Evolutionary conservation across 2,797 vertebrate species (phyloP).

Genomic region (Poeciliopsis turneri): DNA sequence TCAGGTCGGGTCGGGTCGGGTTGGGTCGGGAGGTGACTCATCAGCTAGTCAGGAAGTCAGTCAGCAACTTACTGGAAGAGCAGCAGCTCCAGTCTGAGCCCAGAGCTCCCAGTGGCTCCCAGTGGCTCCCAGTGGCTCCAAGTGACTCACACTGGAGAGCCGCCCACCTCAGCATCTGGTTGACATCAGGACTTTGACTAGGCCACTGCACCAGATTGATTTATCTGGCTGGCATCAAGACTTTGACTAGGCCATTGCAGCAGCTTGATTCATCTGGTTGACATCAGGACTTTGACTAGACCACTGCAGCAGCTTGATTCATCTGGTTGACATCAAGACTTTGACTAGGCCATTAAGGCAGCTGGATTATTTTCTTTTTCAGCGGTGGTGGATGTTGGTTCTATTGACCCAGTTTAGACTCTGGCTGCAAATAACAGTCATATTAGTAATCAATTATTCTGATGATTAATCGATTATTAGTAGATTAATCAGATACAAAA

Average conservation of each 20-base stretch:
- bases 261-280: too few species aligned
- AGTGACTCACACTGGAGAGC: background rate
- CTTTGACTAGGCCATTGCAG: background rate
- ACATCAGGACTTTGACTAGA: too few species aligned
- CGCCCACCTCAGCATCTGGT: background rate
- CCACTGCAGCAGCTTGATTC: too few species aligned
- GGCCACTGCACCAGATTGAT: background rate
- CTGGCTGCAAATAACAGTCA: too few species aligned
- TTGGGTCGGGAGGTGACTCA: slow-evolving; percentile 51
- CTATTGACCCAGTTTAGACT: background rate
- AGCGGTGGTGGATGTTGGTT: background rate
- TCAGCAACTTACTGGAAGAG: slow-evolving; percentile 63
- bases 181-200: background rate
- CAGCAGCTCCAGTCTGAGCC: slow-evolving; percentile 35
- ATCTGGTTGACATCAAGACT: background rate
- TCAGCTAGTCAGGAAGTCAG: slow-evolving; percentile 57
- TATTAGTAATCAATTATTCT: too few species aligned
- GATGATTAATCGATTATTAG: too few species aligned
- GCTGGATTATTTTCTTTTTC: background rate
- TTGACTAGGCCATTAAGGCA: background rate
- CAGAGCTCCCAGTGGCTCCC: background rate
- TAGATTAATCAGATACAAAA: too few species aligned
- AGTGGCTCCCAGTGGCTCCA: background rate
- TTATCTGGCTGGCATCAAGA: background rate
- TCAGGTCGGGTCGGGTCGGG: slow-evolving; percentile 36